Evolutionary conservation across 2,888 invertebrate species (phyloP), one percentile per base, ranked within the genome.

Genomic region (Abscondita cerata): DNA sequence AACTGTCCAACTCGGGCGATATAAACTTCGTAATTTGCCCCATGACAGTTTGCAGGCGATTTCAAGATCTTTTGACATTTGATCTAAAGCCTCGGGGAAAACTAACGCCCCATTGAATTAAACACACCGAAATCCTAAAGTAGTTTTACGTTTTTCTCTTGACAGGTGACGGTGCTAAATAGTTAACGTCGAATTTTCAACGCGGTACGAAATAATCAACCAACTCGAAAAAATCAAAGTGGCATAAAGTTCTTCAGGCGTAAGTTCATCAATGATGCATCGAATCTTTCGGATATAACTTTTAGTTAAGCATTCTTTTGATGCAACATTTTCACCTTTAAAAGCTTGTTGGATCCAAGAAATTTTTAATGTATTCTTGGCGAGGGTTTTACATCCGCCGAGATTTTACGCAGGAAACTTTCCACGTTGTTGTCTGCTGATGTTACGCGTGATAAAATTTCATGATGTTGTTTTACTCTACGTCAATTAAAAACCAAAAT

Each of bases 21-120:
- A 68, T 69, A 66, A 72, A 72, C 71, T 72, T 72, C 59, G 64
- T 71, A 72, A 73, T 72, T 72, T 67, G 69, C 67, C 72, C 72
- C 69, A 53, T 70, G 71, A 71, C 71, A 67, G 67, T 68, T 66
- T 64, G 61, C 64, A 61, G 66, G 52, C 62, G 66, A 65, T 68
- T 70, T 70, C 60, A 57, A 62, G 47, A 41, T 58, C 58, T 62
- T 54, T 25, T 58, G 61, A 52, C 64, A 44, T 62, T 51, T 58
- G 57, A 62, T 63, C 52, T 48, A 36, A 47, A 19, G 31, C 51
- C 54, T 46, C 15, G 11, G 56, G 61, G 56, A 52, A 47, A 20
- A 16, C 31, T 15, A 16, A 44, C 11, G 53, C 33, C 25, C 51
- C 40, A 40, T 19, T 33, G 50, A 57, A 57, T 50, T 57, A 57